Evolutionary conservation across 2,797 vertebrate species (phyloP), one percentile per base, ranked within the genome.

Genomic region (Syngnathus rostellatus): DNA sequence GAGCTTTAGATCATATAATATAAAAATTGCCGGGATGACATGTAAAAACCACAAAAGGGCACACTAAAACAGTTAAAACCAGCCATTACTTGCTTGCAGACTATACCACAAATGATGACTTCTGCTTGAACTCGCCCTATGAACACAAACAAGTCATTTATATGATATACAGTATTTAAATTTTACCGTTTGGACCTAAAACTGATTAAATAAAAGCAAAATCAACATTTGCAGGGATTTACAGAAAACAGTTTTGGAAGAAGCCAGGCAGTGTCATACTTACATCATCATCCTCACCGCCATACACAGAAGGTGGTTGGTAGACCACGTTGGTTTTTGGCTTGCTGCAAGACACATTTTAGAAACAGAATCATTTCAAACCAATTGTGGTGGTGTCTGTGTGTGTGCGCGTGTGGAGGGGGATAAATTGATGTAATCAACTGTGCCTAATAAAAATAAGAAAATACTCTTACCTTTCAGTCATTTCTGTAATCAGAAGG

Each of bases 51-150:
- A 12, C 19, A 25, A 40, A 43, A 8, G 39, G 31, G 58, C 62
- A 62, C 1, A 3, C 31, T 1, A 45, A 63, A 17, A 69, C 5
- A 63, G 40, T 66, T 59, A 11, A 74, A 66, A 72, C 12, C 1
- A 8, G 25, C 19, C 0, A 14, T 7, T 55, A 25, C 38, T n/a
- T 37, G 25, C 5, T 53, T 64, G 63, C 11, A 59, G 60, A 25
- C 91, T 94, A 97, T 75, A 98, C 95, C 86, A 97, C 87, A 77
- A 97, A 98, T 0, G 95, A 97, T 0, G 95, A 97, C 62, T 95
- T 98, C 89, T 95, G 96, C 85, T 88, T 93, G 90, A 96, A 98
- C 19, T 94, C 94, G 14, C 91, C 86, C 95, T 98, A 79, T 1
- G 43, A 12, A 12, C 10, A 6, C 70, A 83, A 71, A 75, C 46